These are phyloP conservation scores for Tadarida brasiliensis DNA, from an alignment of 2,797 vertebrate genomes.

Conservation along the genomic window DNA sequence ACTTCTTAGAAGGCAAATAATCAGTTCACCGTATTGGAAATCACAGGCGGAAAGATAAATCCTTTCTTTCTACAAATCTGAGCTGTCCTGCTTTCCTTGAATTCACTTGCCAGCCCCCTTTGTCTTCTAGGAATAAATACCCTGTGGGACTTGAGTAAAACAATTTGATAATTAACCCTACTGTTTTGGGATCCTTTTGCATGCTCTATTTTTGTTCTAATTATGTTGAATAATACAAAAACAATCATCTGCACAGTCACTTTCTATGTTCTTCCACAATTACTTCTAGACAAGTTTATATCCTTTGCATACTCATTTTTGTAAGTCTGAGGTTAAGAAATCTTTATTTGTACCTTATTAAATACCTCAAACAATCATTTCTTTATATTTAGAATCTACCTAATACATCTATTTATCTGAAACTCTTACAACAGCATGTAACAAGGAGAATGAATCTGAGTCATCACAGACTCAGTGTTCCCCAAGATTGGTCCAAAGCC, in stretches of 20 bases:
- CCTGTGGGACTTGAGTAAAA: neutral
- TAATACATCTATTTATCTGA: neutral
- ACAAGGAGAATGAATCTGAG: neutral
- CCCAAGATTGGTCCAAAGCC: neutral
- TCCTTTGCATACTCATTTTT: neutral
- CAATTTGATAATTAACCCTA: constrained; percentile 36
- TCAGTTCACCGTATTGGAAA: neutral
- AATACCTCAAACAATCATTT: neutral
- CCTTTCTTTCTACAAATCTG: constrained; percentile 17
- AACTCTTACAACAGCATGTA: neutral
- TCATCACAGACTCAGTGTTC: neutral
- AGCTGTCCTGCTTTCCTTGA: constrained; percentile 36
- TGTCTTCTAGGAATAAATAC: constrained; percentile 10
- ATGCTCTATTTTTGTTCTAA: constrained; percentile 23
- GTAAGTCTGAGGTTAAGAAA: constrained; percentile 13
- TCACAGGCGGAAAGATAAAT: constrained; percentile 35
- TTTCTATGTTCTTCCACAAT: constrained; percentile 33
- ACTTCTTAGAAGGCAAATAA: constrained; percentile 65
- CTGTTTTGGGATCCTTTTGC: neutral
- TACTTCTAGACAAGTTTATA: constrained; percentile 38
- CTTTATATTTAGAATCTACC: constrained; percentile 25
- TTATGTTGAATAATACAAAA: neutral
- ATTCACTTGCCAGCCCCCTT: neutral
- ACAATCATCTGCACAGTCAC: neutral
- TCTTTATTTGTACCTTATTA: constrained; percentile 35